Conservation (phyloP, 2,888 invertebrate species). For the Pachydiplax longipennis region DNA sequence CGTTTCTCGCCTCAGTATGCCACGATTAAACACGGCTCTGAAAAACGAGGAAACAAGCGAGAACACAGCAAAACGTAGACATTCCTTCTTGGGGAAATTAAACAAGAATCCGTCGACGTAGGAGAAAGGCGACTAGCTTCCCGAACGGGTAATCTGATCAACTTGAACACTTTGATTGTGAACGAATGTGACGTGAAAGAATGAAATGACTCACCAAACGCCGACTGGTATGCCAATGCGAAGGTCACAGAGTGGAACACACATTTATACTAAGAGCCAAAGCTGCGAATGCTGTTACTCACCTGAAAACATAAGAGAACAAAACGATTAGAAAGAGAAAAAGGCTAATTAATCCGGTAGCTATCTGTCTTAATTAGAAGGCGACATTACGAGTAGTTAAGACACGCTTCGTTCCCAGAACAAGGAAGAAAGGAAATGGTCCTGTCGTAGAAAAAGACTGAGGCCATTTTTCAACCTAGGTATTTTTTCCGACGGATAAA, state of each 20-base stretch:
- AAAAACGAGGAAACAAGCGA: not conserved
- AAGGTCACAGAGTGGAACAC: not conserved
- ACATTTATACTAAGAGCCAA: not conserved
- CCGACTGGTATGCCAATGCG: not conserved
- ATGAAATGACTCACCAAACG: not conserved
- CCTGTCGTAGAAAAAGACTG: not conserved
- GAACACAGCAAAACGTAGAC: not conserved
- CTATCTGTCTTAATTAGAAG: not conserved
- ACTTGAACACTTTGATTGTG: not conserved
- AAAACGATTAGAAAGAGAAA: not conserved
- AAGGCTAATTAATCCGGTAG: not conserved
- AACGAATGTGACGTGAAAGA: not conserved
- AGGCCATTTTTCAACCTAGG: not conserved
- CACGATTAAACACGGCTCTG: not conserved
- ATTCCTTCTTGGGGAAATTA: no score
- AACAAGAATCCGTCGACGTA: no score
- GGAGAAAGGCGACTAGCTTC: not conserved
- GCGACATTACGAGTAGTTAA: not conserved
- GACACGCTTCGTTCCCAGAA: not conserved
- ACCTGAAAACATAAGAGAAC: constrained; percentile 16
- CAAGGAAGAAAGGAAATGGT: not conserved
- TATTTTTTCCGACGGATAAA: no score
- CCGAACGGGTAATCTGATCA: not conserved
- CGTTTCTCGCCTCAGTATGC: not conserved
- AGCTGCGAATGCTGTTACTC: not conserved